Percentiles rank a stretch among this genome's conserved stretches.
Evolutionary conservation across 92 coral and sea anemone species (phyloP).

Genomic region (Muricea muricata): DNA sequence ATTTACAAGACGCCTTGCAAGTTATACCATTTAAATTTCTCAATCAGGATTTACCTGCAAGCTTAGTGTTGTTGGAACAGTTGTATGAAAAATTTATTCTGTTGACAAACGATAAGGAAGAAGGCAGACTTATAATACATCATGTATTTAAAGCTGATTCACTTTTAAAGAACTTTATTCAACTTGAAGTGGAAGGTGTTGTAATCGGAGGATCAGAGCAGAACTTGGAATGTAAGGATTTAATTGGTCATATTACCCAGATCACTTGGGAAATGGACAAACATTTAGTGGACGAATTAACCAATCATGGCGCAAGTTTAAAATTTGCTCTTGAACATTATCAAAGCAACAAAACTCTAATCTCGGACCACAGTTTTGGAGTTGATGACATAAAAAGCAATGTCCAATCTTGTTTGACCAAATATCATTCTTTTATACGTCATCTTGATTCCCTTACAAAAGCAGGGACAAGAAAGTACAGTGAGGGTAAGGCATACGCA

Average conservation of each 20-base stretch:
- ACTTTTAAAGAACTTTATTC: constrained; percentile 10
- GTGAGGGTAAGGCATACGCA: neutral
- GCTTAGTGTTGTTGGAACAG: constrained; percentile 75
- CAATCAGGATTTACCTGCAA: constrained; percentile 82
- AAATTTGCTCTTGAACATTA: neutral
- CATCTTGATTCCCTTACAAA: constrained; percentile 2
- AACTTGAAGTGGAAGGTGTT: neutral
- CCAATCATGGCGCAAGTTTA: neutral
- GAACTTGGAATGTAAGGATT: neutral
- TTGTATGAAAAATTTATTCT: constrained; percentile 67
- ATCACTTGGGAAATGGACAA: constrained; percentile 12
- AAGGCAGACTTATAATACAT: constrained; percentile 28
- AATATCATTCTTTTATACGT: neutral
- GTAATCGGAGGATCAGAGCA: neutral
- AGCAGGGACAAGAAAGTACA: neutral
- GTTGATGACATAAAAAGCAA: constrained; percentile 1
- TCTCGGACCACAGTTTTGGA: neutral
- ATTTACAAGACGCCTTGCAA: constrained; percentile 74
- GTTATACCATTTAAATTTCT: constrained; percentile 77
- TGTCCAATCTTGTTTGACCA: constrained; percentile 11
- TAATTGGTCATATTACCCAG: constrained; percentile 24
- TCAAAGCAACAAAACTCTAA: neutral
- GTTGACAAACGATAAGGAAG: constrained; percentile 24
- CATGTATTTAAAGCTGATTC: constrained; percentile 27
- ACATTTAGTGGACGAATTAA: neutral